Percentiles rank a stretch among this genome's conserved stretches.
Evolutionary conservation across 2,113 vertebrate species (phyloP).

Genomic region (Natator depressus): DNA sequence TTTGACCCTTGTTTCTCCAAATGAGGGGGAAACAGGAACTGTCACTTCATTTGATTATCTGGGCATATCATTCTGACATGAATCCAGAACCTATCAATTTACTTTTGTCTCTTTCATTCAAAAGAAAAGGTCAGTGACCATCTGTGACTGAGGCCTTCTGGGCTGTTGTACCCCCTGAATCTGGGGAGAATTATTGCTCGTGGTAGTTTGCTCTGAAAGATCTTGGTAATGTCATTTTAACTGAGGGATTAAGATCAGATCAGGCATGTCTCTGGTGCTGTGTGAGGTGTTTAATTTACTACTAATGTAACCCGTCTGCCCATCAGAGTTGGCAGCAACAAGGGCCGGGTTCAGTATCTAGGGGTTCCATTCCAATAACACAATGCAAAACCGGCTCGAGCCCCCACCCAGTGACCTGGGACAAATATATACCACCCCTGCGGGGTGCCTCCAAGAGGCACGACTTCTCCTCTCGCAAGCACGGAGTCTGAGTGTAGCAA

Average conservation of each 20-base stretch:
- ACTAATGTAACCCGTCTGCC: too few relatives aligned
- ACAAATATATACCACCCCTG: too few relatives aligned
- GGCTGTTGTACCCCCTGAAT: not conserved
- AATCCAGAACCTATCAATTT: not conserved
- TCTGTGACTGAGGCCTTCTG: not conserved
- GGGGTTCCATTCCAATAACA: too few relatives aligned
- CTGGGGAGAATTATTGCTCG: not conserved
- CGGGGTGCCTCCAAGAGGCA: too few relatives aligned
- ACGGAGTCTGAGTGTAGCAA: too few relatives aligned
- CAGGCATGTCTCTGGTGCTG: not conserved
- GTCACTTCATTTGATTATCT: not conserved
- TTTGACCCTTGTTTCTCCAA: not conserved
- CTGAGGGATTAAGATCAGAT: not conserved
- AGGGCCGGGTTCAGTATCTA: too few relatives aligned
- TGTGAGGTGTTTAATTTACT: not conserved
- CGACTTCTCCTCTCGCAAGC: too few relatives aligned
- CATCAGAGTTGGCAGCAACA: too few relatives aligned
- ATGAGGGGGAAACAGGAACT: not conserved
- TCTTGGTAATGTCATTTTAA: not conserved
- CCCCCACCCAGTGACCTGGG: too few relatives aligned
- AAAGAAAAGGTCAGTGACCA: not conserved
- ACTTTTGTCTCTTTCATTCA: not conserved
- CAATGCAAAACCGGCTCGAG: too few relatives aligned
- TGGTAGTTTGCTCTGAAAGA: not conserved
- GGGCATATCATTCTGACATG: not conserved